Evolutionary conservation across 2,113 vertebrate genomes (phyloP), one percentile per base, ranked within the genome.

Genomic region (Cryptoleucopteryx plumbea): DNA sequence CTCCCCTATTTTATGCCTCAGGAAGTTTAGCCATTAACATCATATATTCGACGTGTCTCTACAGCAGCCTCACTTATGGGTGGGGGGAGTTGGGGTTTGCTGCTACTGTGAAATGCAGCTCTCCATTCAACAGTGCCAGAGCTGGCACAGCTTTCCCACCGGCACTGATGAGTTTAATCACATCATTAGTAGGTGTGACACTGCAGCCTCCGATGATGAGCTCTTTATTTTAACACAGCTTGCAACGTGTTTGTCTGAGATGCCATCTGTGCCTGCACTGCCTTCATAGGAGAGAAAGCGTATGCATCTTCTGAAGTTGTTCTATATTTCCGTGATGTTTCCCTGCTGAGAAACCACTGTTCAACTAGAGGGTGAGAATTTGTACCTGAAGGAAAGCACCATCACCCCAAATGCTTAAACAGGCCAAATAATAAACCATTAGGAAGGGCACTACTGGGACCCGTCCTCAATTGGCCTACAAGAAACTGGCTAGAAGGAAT

Each of bases 161-260:
- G 10, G 87, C 79, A 36, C 85, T 85, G 91, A 94, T 93, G 91
- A 94, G 87, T 94, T 95, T 95, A 95, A 95, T 95, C 91, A 83
- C 89, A 95, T 96, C 93, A 73, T 97, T 97, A 97, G 94, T 86
- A 93, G 95, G 87, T 97, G 94, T 90, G 93, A 96, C 91, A 80
- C 85, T 74, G 91, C 91, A 94, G 87, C 89, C 87, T 85, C 67
- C 0, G 16, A 95, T 85, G 94, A 91, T 93, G 95, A 96, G 94
- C 71, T 96, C 91, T 93, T 97, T 91, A 91, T 96, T 94, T 70
- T 80, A 93, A 94, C 93, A 62, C 0, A 4, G 50, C 53, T 94
- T 48, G 80, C 89, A 83, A 56, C 1, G 11, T 88, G 95, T 91
- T 96, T 94, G 66, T 93, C 82, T 90, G 71, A 80, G 87, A 40